Evolutionary conservation across 2,113 vertebrate species (phyloP).

Genomic region (Gallinago paraguaiae): DNA sequence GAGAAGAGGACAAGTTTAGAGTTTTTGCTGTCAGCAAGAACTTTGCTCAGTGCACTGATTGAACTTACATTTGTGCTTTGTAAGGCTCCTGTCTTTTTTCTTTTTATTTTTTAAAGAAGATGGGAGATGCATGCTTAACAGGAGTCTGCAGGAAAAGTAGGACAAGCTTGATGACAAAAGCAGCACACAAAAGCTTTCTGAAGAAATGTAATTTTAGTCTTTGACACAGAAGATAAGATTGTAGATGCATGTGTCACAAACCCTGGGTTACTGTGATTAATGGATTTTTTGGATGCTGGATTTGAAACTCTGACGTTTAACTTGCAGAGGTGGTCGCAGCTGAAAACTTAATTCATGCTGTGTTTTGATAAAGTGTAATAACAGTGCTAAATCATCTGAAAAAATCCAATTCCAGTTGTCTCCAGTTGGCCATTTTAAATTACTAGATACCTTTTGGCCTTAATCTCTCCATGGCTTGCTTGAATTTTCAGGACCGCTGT

Average conservation of each 20-base stretch:
- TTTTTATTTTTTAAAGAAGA: background rate
- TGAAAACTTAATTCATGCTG: background rate
- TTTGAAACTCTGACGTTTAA: background rate
- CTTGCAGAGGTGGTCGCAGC: background rate
- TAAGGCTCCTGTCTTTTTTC: background rate
- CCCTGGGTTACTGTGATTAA: background rate
- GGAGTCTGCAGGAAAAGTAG: background rate
- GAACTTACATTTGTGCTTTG: background rate
- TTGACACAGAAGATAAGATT: background rate
- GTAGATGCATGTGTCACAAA: background rate
- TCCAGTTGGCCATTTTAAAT: conserved; percentile 1
- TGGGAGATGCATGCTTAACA: background rate
- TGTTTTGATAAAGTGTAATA: background rate
- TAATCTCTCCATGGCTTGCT: background rate
- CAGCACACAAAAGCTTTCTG: background rate
- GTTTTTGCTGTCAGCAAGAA: background rate
- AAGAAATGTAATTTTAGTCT: background rate
- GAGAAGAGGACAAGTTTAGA: background rate
- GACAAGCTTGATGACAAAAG: background rate
- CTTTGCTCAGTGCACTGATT: background rate
- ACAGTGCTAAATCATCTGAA: background rate
- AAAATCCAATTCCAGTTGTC: background rate
- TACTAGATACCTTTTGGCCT: background rate
- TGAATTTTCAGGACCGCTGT: background rate
- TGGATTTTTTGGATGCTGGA: background rate